Conservation (phyloP, 2,888 invertebrate species). For the Nematopogon swammerdamellus region DNA sequence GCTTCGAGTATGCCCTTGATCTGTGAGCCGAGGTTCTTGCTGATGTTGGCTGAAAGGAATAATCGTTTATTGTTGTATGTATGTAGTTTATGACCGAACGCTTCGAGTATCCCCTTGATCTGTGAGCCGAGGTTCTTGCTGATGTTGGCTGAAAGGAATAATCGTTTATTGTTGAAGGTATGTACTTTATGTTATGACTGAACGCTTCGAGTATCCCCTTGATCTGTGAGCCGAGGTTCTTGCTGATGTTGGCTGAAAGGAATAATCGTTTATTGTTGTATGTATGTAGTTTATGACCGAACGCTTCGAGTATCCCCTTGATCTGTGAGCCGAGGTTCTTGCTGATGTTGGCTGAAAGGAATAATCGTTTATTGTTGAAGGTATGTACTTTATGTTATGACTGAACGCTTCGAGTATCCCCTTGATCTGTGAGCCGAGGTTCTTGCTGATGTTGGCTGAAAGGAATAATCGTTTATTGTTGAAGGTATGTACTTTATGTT, state of each 20-base stretch:
- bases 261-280: slow-evolving; percentile 1
- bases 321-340: slow-evolving; percentile 69
- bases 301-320: slow-evolving; percentile 67
- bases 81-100: slow-evolving; percentile 39
- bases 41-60: slow-evolving; percentile 62
- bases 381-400: background rate
- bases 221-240: slow-evolving; percentile 68
- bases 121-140: slow-evolving; percentile 69
- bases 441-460: slow-evolving; percentile 69
- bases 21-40: slow-evolving; percentile 67
- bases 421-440: slow-evolving; percentile 67
- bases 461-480: slow-evolving; percentile 9
- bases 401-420: slow-evolving; percentile 69
- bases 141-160: slow-evolving; percentile 59
- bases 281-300: slow-evolving; percentile 29
- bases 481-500: no score
- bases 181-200: slow-evolving; percentile 31
- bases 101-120: slow-evolving; percentile 68
- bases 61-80: background rate
- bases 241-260: slow-evolving; percentile 65
- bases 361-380: slow-evolving; percentile 4
- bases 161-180: slow-evolving; percentile 2
- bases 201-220: slow-evolving; percentile 68
- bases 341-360: slow-evolving; percentile 64
- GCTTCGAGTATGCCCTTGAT: slow-evolving; percentile 69